Conservation (phyloP, 2,113 vertebrate genomes). For the Pipa parva region DNA sequence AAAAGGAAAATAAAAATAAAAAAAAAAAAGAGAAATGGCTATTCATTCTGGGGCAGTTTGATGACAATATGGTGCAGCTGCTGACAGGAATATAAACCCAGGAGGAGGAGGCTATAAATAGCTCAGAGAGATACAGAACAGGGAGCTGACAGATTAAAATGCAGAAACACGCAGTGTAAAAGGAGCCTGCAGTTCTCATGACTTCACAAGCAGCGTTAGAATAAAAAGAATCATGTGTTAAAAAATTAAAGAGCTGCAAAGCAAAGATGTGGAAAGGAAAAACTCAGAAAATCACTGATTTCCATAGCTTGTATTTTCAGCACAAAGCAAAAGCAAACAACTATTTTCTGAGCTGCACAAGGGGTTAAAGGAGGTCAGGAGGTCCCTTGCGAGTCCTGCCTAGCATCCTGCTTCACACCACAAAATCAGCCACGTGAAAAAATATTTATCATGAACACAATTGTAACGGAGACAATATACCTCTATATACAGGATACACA, state of each 20-base stretch:
- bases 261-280: conserved; percentile 4
- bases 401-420: too few relatives aligned
- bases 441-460: too few relatives aligned
- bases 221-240: conserved; percentile 18
- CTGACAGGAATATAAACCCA: conserved; percentile 19
- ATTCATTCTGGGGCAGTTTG: conserved; percentile 25
- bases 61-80: conserved; percentile 1
- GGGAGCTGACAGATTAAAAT: conserved; percentile 53
- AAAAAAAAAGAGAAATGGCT: not conserved
- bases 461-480: too few relatives aligned
- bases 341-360: conserved; percentile 13
- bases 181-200: conserved; percentile 40
- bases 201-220: conserved; percentile 45
- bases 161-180: conserved; percentile 37
- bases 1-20: too few relatives aligned
- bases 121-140: conserved; percentile 37
- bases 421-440: too few relatives aligned
- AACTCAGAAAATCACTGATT: not conserved
- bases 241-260: conserved; percentile 2
- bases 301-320: not conserved
- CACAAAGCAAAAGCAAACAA: not conserved
- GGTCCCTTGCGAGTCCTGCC: not conserved
- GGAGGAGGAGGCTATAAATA: conserved; percentile 35
- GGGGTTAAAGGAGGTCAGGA: not conserved
- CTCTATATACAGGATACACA: too few relatives aligned